These are phyloP conservation scores for Apotomis capreana DNA, from an alignment of 2,888 invertebrate genomes.

Conservation along the genomic window DNA sequence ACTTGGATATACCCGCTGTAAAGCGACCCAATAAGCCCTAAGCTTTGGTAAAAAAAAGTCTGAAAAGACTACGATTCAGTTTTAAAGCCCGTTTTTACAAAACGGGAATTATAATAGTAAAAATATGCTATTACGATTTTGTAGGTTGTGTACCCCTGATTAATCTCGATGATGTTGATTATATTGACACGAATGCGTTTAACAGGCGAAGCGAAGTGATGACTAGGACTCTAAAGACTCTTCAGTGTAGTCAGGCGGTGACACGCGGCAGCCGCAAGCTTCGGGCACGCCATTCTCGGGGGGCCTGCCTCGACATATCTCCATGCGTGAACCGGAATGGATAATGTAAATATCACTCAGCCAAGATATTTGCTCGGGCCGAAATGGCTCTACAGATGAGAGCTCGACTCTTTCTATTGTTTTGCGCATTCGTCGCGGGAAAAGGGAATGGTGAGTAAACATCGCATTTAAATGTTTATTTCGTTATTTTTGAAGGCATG, in stretches of 20 bases:
- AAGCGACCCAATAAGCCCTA: too few species aligned
- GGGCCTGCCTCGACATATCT: constrained; percentile 38
- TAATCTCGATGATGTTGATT: constrained; percentile 69
- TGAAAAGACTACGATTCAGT: too few species aligned
- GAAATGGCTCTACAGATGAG: constrained; percentile 74
- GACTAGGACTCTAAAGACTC: constrained; percentile 48
- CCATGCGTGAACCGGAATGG: constrained; percentile 69
- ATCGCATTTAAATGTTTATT: constrained; percentile 57
- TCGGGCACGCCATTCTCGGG: constrained; percentile 16
- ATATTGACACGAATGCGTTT: constrained; percentile 74
- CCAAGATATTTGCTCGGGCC: constrained; percentile 68
- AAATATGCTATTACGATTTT: background rate
- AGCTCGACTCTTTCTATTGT: constrained; percentile 67
- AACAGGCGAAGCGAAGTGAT: constrained; percentile 61
- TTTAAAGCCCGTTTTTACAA: too few species aligned
- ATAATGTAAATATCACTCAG: constrained; percentile 64
- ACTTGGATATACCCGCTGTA: too few species aligned
- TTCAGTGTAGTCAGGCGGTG: constrained; percentile 46
- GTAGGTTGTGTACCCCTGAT: constrained; percentile 54
- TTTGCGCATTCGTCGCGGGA: constrained; percentile 64
- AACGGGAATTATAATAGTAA: too few species aligned
- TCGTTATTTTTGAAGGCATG: constrained; percentile 57
- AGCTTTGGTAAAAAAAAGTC: too few species aligned
- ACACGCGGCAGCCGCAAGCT: constrained; percentile 52
- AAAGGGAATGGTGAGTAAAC: constrained; percentile 73